phyloP scores from a whole-genome alignment of 1,140 invertebrate genomes.

The Penaeus chinensis region DNA sequence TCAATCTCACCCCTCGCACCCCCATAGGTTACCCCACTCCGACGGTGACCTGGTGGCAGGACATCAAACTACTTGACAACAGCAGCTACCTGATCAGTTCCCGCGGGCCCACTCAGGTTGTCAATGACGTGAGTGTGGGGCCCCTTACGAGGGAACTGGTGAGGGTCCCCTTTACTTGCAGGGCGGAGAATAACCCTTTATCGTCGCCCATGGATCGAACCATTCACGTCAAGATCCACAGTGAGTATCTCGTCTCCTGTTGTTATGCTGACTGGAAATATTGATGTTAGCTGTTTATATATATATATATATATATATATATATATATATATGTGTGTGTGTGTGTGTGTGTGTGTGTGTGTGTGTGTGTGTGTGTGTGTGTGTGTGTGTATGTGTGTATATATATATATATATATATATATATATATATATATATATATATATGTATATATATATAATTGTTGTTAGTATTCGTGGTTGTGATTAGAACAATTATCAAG shows the following conservation, averaged over 20 bases:
- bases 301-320: no score
- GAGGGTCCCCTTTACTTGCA: conserved; percentile 24
- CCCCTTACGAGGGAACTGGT: conserved; percentile 31
- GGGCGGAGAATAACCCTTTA: conserved; percentile 44
- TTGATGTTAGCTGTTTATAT: no score
- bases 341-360: no score
- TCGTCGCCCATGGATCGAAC: conserved; percentile 31
- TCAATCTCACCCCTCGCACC: background rate
- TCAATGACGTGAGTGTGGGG: conserved; percentile 31
- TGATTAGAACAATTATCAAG: no score
- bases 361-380: no score
- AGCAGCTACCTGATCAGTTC: conserved; percentile 28
- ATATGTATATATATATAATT: no score
- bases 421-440: no score
- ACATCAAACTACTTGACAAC: conserved; percentile 34
- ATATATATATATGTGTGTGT: no score
- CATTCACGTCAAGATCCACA: conserved; percentile 47
- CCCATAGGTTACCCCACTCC: conserved; percentile 30
- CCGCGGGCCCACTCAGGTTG: background rate
- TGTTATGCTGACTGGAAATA: no score
- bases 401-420: no score
- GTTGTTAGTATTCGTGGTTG: no score
- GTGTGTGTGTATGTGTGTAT: no score
- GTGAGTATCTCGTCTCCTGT: background rate
- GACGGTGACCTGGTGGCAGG: conserved; percentile 40